Evolutionary conservation across 92 coral and sea anemone genomes (phyloP).

Genomic region (Ricordea florida): DNA sequence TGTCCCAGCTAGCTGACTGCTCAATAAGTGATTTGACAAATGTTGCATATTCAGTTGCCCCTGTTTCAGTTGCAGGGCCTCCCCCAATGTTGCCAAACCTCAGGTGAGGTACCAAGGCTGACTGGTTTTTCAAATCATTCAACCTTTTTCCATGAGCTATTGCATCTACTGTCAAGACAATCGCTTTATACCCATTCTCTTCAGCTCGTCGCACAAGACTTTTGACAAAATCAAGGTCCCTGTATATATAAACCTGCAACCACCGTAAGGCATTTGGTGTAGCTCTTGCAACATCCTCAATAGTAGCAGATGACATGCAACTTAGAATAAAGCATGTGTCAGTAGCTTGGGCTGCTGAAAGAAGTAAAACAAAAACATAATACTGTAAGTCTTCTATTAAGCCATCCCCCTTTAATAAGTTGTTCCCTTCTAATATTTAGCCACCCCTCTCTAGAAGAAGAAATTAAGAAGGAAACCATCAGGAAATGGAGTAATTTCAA

Average conservation of each 20-base stretch:
- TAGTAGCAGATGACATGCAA: constrained; percentile 34
- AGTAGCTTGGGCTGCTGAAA: constrained; percentile 48
- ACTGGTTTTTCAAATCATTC: not conserved
- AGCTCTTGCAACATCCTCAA: constrained; percentile 60
- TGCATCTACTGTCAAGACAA: constrained; percentile 72
- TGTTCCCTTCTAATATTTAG: no score
- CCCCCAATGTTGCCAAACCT: constrained; percentile 4
- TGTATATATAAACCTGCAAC: constrained; percentile 55
- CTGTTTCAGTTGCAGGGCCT: not conserved
- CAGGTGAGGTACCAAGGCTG: not conserved
- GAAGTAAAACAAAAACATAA: not conserved
- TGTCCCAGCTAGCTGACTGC: constrained; percentile 44
- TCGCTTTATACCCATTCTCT: constrained; percentile 70
- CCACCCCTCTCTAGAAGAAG: no score
- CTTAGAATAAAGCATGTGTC: constrained; percentile 60
- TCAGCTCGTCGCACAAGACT: constrained; percentile 58
- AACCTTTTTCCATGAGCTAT: constrained; percentile 23
- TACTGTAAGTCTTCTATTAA: not conserved
- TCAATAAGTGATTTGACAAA: constrained; percentile 2
- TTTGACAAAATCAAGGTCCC: constrained; percentile 9
- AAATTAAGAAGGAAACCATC: no score
- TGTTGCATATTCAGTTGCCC: not conserved
- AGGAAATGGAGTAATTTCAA: no score
- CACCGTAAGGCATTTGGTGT: constrained; percentile 59
- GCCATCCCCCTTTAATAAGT: not conserved